Conservation (phyloP, 1,140 invertebrate genomes). For the Drosophila parabipectinata region DNA sequence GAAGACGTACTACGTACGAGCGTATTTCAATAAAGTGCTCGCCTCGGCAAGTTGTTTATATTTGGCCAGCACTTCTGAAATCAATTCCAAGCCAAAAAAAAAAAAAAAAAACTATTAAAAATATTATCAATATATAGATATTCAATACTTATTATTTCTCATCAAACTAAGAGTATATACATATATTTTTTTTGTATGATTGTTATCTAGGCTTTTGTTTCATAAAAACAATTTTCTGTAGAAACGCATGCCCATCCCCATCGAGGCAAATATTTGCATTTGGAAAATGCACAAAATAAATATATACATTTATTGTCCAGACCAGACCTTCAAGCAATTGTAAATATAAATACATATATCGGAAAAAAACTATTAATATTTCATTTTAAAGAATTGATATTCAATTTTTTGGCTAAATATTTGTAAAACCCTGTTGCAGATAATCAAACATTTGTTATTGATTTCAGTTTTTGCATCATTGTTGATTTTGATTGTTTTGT, state of each 20-base stretch:
- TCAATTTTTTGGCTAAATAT: conserved; percentile 10
- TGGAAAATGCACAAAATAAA: conserved; percentile 29
- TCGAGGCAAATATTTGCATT: conserved; percentile 41
- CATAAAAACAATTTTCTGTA: conserved; percentile 26
- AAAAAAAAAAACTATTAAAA: conserved; percentile 46
- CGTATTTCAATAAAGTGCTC: conserved; percentile 52
- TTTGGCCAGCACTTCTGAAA: conserved; percentile 74
- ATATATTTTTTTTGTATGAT: conserved; percentile 23
- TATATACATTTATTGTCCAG: not conserved
- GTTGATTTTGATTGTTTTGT: not conserved
- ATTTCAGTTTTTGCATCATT: not conserved
- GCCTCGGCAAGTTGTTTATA: conserved; percentile 57
- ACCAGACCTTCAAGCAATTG: not conserved
- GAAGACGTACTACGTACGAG: not conserved
- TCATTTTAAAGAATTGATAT: conserved; percentile 2
- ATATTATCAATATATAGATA: not conserved
- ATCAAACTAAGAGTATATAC: conserved; percentile 11
- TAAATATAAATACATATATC: not conserved
- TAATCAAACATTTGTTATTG: not conserved
- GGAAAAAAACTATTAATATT: conserved; percentile 5
- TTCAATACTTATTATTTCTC: not conserved
- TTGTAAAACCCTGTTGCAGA: not conserved
- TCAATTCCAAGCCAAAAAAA: conserved; percentile 69
- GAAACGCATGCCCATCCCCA: not conserved
- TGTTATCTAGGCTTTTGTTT: conserved; percentile 28